Percentiles rank a stretch among this genome's conserved stretches.
phyloP scores from a whole-genome alignment of 2,797 vertebrate species.

The Hephaestus fuliginosus region DNA sequence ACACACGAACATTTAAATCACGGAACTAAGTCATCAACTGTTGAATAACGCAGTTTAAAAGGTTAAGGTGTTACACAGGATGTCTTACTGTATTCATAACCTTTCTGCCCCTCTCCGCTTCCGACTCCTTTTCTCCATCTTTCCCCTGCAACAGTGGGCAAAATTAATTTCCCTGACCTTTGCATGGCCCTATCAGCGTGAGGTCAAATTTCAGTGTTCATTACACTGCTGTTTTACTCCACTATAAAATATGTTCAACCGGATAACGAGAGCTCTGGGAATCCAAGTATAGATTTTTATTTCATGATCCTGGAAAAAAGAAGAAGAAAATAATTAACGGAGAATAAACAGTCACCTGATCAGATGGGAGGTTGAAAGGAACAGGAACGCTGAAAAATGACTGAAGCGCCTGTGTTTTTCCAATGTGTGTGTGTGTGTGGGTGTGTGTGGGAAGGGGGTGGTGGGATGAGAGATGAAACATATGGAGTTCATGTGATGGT shows the following conservation, averaged over 20 bases:
- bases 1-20: conserved; percentile 18
- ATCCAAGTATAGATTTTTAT: conserved; percentile 78
- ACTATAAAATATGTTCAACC: conserved; percentile 73
- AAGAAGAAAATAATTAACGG: conserved; percentile 75
- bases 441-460: background rate
- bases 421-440: conserved; percentile 25
- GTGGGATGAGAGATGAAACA: conserved; percentile 38
- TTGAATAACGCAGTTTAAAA: conserved; percentile 57
- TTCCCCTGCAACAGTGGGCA: conserved; percentile 58
- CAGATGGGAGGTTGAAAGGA: conserved; percentile 38
- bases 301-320: conserved; percentile 59
- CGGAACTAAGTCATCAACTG: conserved; percentile 44
- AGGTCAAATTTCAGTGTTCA: conserved; percentile 81
- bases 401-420: conserved; percentile 29
- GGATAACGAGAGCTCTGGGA: conserved; percentile 82
- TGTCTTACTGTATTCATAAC: conserved; percentile 62
- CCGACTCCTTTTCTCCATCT: conserved; percentile 11
- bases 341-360: conserved; percentile 80
- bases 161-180: conserved; percentile 84
- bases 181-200: conserved; percentile 63
- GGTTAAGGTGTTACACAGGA: conserved; percentile 53
- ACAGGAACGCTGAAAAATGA: conserved; percentile 34
- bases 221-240: conserved; percentile 76
- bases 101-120: conserved; percentile 32
- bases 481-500: conserved; percentile 53